Base-by-base conservation (phyloP, 2,888 invertebrate species). In the Cephus spinipes region DNA sequence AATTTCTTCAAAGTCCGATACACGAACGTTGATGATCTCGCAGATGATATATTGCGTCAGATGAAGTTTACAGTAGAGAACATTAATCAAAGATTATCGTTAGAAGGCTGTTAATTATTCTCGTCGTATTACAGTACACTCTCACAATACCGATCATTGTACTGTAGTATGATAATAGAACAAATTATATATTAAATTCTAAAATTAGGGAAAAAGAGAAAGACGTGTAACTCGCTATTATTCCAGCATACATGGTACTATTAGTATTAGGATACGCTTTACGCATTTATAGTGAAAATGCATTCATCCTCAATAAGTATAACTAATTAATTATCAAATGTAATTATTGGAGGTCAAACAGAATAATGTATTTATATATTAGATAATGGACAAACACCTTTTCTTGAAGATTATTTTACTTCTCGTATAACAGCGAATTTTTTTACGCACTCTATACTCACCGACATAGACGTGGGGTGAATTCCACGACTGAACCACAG, bases 1-100 rank as follows among this genome's bases (percentile, higher is more conserved):
- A 98, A 96, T 92, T 98, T 98, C 92, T 96, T 97, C 85, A 96
- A 96, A 91, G 96, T 96, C 83, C 94, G 96, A 69, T 99, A 97
- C 92, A 97, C 97, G 1, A 95, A 94, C 11, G 94, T 98, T 6
- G 98, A 98, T 84, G 97, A 97, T 77, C 93, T 99, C 76, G 94
- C 98, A 0, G 94, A 94, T 73, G 99, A 99, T 90, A 95, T 99
- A 83, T 93, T 96, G 87, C 93, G 93, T 82, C 95, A 96, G 90
- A 95, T 97, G 92, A 95, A 95, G 88, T 90, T 93, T 76, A 93
- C 96, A 81, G 95, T 95, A 6, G 95, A 95, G 82, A 96, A 95
- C 90, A 95, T 97, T 87, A 96, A 95, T 79, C 95, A 95, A 85
- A 95, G 95, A 87, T 93, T 96, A 36, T 88, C 90, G 1, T 78